Base-by-base conservation (phyloP, 2,113 vertebrate genomes). In the Forbesichthys papilliferus region DNA sequence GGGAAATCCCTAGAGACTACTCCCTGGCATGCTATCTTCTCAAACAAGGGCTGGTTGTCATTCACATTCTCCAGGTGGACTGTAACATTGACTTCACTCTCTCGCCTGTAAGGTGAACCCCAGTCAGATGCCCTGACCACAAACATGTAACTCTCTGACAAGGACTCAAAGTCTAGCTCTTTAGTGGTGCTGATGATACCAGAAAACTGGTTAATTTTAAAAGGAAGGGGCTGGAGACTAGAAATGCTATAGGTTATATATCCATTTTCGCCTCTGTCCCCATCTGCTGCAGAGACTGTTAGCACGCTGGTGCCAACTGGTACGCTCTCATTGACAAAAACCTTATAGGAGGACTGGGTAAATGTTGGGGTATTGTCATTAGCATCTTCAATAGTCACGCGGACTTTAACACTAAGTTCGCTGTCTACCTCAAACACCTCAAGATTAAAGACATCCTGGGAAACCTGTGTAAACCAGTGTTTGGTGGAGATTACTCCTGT, bases 211-310 rank as follows among this genome's bases (percentile, higher is more conserved):
- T 99, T 98, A 75, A 99, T 94, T 69, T 90, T 87, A 84, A 99
- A 99, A 0, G 97, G 97, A 3, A 99, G 71, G 0, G 92, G 74
- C 80, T 93, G 93, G 57, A 97, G 80, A 77, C 94, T 97, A 64
- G 95, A 95, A 67, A 99, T 94, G 78, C 95, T 99, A 27, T 98
- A 99, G 0, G 97, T 99, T 66, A 99, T 98, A 59, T 99, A 99
- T 34, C 98, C 96, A 8, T 99, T 99, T 87, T 99, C 98, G 51
- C 97, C 97, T 69, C 88, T 91, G 64, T 99, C 98, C 55, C 89
- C 90, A 77, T 99, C 98, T 12, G 85, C 89, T 36, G 98, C 98
- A 1, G 94, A 95, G 60, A 99, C 93, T 0, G 87, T 75, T 71
- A 99, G 79, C 53, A 99, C 63, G 0, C 69, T 95, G 0, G 93